Evolutionary conservation across 2,797 vertebrate genomes (phyloP).

Genomic region (Betta splendens): DNA sequence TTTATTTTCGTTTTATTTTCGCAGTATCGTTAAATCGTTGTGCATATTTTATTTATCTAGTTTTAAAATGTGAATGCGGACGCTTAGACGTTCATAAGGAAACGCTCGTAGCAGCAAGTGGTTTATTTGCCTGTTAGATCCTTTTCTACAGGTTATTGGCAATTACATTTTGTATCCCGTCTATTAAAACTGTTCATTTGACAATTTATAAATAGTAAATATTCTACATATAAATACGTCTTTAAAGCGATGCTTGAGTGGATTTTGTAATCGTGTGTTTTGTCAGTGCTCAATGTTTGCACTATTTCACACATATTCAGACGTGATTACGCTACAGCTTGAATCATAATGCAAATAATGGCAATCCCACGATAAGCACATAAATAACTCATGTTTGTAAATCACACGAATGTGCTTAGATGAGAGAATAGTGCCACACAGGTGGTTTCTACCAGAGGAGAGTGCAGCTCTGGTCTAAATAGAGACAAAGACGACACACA

Average conservation of each 20-base stretch:
- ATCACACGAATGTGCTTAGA: slow-evolving; percentile 37
- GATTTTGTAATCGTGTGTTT: slow-evolving; percentile 25
- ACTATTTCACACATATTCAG: slow-evolving; percentile 13
- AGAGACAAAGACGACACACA: slow-evolving; percentile 29
- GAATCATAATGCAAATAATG: slow-evolving; percentile 29
- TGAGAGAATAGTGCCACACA: slow-evolving; percentile 39
- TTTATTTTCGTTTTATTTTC: slow-evolving; percentile 54
- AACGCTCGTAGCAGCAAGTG: slow-evolving; percentile 37
- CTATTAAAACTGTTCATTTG: slow-evolving; percentile 57
- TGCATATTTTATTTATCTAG: slow-evolving; percentile 47
- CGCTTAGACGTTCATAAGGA: slow-evolving; percentile 17
- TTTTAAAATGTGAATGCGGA: no score
- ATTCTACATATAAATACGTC: slow-evolving; percentile 48
- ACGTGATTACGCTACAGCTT: slow-evolving; percentile 27
- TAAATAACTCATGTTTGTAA: slow-evolving; percentile 8
- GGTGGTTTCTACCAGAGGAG: slow-evolving; percentile 38
- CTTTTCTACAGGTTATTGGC: slow-evolving; percentile 54
- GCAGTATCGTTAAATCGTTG: slow-evolving; percentile 54
- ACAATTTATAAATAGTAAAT: slow-evolving; percentile 77
- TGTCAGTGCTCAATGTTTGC: slow-evolving; percentile 30
- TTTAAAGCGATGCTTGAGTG: slow-evolving; percentile 23
- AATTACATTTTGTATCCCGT: slow-evolving; percentile 48
- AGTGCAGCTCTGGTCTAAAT: slow-evolving; percentile 22
- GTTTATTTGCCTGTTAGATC: slow-evolving; percentile 38
- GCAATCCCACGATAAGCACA: slow-evolving; percentile 42